phyloP scores from a whole-genome alignment of 2,797 vertebrate genomes.

The Hippocampus kuda region DNA sequence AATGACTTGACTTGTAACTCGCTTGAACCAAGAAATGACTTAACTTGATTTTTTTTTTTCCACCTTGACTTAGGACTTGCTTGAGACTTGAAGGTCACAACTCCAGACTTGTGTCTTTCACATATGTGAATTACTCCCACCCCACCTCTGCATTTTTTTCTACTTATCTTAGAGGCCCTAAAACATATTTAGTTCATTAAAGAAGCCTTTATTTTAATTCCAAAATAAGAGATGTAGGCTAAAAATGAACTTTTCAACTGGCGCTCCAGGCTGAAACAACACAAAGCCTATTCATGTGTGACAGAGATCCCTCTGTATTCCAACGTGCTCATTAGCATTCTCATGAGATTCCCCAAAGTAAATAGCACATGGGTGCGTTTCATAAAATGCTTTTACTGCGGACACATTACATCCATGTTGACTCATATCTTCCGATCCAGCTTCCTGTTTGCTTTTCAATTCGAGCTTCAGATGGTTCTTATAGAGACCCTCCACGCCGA shows the following conservation, averaged over 20 bases:
- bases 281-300: conserved; percentile 55
- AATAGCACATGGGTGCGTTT: conserved; percentile 28
- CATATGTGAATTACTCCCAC: too few relatives aligned
- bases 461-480: conserved; percentile 15
- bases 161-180: conserved; percentile 24
- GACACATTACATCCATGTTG: not conserved
- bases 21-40: too few relatives aligned
- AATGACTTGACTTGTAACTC: too few relatives aligned
- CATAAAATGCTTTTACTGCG: conserved; percentile 19
- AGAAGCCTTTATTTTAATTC: conserved; percentile 48
- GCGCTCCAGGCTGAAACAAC: conserved; percentile 30
- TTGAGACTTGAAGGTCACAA: too few relatives aligned
- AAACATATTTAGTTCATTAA: conserved; percentile 35
- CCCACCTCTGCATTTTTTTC: conserved; percentile 3
- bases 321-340: conserved; percentile 49
- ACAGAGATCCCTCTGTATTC: conserved; percentile 40
- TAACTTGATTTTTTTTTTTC: too few relatives aligned
- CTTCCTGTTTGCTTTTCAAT: conserved; percentile 4
- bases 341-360: conserved; percentile 27
- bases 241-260: conserved; percentile 47
- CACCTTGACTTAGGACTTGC: too few relatives aligned
- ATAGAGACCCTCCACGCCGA: conserved; percentile 2
- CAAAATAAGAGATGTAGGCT: conserved; percentile 41
- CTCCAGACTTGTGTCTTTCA: too few relatives aligned
- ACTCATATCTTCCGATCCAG: conserved; percentile 1